phyloP scores from a whole-genome alignment of 1,140 invertebrate genomes.

The Drosophila melanogaster region DNA sequence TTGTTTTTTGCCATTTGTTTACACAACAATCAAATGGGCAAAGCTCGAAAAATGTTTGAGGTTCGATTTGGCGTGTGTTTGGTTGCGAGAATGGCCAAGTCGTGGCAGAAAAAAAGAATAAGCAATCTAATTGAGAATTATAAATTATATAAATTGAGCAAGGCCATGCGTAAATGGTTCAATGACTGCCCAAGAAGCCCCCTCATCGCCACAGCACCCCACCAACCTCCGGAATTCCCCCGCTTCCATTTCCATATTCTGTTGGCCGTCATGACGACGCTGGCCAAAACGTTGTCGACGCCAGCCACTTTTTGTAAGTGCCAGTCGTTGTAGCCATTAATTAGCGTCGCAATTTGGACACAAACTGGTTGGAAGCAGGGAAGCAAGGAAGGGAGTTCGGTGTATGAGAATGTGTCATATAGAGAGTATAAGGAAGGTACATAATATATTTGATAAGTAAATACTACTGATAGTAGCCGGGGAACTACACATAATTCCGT shows the following conservation, averaged over 20 bases:
- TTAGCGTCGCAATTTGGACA: conserved; percentile 49
- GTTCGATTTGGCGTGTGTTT: conserved; percentile 3
- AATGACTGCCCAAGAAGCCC: conserved; percentile 63
- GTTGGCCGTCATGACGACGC: conserved; percentile 52
- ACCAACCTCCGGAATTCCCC: background rate
- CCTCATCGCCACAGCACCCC: conserved; percentile 13
- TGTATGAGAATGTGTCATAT: conserved; percentile 5
- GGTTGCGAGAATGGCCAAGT: conserved; percentile 1
- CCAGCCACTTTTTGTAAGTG: conserved; percentile 44
- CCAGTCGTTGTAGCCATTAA: conserved; percentile 47
- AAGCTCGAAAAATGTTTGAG: conserved; percentile 51
- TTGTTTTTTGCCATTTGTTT: conserved; percentile 53
- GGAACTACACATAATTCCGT: background rate
- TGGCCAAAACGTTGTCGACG: conserved; percentile 44
- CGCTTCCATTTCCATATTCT: conserved; percentile 31
- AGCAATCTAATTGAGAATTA: conserved; percentile 52
- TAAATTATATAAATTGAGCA: conserved; percentile 62
- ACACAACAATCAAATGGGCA: conserved; percentile 67
- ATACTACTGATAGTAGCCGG: background rate
- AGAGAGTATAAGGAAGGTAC: conserved; percentile 7
- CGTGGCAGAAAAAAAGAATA: conserved; percentile 2
- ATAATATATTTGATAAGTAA: conserved; percentile 1
- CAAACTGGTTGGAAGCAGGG: background rate
- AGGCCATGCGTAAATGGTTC: conserved; percentile 78
- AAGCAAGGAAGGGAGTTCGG: background rate